Percentiles rank a stretch among this genome's conserved stretches.
These are phyloP conservation scores for Pygoscelis antarcticus DNA, from an alignment of 2,113 vertebrate species.

Conservation along the genomic window DNA sequence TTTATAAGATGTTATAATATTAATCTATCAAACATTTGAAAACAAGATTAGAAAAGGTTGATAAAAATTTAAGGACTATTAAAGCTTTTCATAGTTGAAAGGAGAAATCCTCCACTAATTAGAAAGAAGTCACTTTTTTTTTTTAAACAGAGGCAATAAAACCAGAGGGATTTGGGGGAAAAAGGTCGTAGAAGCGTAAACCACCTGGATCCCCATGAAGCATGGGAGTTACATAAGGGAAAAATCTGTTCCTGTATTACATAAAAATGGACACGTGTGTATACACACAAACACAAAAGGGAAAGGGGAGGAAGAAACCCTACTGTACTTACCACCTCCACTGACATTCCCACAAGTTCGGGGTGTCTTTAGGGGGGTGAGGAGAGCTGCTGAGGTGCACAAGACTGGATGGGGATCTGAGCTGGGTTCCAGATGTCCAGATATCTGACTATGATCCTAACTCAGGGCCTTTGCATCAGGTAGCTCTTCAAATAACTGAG, in stretches of 20 bases:
- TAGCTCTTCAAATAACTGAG: not conserved
- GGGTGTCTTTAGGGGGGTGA: not conserved
- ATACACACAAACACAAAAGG: not conserved
- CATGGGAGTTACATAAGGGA: not conserved
- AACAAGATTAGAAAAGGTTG: not conserved
- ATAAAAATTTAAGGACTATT: not conserved
- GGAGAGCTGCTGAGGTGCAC: not conserved
- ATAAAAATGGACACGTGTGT: not conserved
- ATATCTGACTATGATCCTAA: not conserved
- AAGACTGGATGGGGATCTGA: not conserved
- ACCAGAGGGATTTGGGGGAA: not conserved
- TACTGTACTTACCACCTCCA: not conserved
- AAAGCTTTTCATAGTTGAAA: not conserved
- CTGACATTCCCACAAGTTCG: not conserved
- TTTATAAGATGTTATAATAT: not conserved
- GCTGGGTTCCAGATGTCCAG: not conserved
- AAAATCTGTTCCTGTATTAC: constrained; percentile 31
- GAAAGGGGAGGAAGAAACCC: not conserved
- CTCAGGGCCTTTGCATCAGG: not conserved
- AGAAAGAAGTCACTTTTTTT: not conserved
- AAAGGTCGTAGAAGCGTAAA: not conserved
- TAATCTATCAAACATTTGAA: not conserved
- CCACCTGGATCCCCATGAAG: constrained; percentile 18
- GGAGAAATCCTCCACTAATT: not conserved
- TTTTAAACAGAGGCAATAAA: not conserved